phyloP scores from a whole-genome alignment of 30 jellyfish, hydroid and myxozoan genomes.

The Aurelia aurita complex sp. Pacific region DNA sequence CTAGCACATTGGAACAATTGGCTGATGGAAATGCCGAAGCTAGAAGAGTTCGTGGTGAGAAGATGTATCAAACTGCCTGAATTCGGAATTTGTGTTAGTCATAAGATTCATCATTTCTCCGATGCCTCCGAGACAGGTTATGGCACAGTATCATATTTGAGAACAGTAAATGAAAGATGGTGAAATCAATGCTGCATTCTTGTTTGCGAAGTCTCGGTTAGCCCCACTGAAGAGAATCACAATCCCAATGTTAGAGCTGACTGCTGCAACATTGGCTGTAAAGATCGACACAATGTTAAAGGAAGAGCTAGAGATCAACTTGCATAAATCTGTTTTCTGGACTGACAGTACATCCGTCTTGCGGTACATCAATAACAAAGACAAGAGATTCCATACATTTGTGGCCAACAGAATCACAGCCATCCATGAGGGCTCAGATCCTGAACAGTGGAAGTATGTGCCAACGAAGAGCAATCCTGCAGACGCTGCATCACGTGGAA shows the following conservation, averaged over 20 bases:
- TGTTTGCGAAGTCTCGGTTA: conserved; percentile 48
- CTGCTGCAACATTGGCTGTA: conserved; percentile 74
- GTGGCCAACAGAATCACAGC: conserved; percentile 57
- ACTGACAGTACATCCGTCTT: conserved; percentile 63
- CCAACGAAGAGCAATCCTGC: conserved; percentile 54
- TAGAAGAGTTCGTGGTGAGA: conserved; percentile 16
- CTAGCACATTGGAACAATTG: conserved; percentile 33
- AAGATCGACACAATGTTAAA: conserved; percentile 38
- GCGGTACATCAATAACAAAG: conserved; percentile 48
- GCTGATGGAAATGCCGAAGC: conserved; percentile 27
- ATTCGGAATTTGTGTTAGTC: conserved; percentile 2
- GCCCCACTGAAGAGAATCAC: conserved; percentile 66
- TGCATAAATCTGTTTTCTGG: conserved; percentile 42
- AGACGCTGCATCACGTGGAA: conserved; percentile 53
- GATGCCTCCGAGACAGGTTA: conserved; percentile 56
- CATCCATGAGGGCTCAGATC: conserved; percentile 35
- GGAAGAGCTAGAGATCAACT: conserved; percentile 46
- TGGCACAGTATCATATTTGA: conserved; percentile 59
- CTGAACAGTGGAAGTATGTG: conserved; percentile 40
- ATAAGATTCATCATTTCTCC: conserved; percentile 47
- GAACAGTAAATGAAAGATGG: conserved; percentile 32
- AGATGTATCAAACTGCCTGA: conserved; percentile 37
- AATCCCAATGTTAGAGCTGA: conserved; percentile 61
- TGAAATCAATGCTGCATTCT: conserved; percentile 27
- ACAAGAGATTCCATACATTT: conserved; percentile 52